Evolutionary conservation across 2,888 invertebrate species (phyloP).

Genomic region (Cetonia aurata): DNA sequence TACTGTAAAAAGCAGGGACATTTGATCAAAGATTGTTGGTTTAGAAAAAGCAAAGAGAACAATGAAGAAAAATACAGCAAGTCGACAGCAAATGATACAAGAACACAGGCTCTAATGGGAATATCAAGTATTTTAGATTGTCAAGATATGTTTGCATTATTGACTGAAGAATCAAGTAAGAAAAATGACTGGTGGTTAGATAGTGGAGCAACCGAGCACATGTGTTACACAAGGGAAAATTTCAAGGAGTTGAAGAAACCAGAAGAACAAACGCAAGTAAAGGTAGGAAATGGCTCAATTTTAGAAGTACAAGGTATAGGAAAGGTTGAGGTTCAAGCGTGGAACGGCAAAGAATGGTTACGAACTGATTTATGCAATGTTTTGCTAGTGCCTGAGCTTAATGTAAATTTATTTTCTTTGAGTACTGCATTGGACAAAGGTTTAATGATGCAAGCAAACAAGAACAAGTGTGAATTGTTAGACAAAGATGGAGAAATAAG

Average conservation of each 20-base stretch:
- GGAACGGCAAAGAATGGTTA: slow-evolving; percentile 44
- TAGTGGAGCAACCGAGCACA: slow-evolving; percentile 45
- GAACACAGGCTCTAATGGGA: slow-evolving; percentile 21
- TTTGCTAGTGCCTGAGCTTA: slow-evolving; percentile 45
- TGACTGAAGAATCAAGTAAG: not conserved
- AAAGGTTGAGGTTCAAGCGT: slow-evolving; percentile 42
- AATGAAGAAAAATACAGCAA: too few species aligned
- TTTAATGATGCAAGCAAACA: slow-evolving; percentile 38
- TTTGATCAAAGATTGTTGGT: slow-evolving; percentile 42
- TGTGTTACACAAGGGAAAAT: slow-evolving; percentile 15
- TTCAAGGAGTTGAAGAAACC: not conserved
- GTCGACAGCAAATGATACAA: slow-evolving; percentile 13
- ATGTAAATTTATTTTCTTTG: slow-evolving; percentile 45
- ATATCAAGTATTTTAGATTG: slow-evolving; percentile 1
- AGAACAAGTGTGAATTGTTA: slow-evolving; percentile 28
- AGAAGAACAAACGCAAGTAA: slow-evolving; percentile 28
- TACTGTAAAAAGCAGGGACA: slow-evolving; percentile 48
- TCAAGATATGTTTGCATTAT: not conserved
- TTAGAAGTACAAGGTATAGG: slow-evolving; percentile 43
- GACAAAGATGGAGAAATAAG: slow-evolving; percentile 2
- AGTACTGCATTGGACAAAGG: slow-evolving; percentile 45
- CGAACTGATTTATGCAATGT: slow-evolving; percentile 45
- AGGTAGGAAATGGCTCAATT: slow-evolving; percentile 44
- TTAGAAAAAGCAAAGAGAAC: slow-evolving; percentile 25
- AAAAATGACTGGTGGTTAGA: slow-evolving; percentile 42